Conservation (phyloP, 2,888 invertebrate genomes). For the Melanchra persicariae region DNA sequence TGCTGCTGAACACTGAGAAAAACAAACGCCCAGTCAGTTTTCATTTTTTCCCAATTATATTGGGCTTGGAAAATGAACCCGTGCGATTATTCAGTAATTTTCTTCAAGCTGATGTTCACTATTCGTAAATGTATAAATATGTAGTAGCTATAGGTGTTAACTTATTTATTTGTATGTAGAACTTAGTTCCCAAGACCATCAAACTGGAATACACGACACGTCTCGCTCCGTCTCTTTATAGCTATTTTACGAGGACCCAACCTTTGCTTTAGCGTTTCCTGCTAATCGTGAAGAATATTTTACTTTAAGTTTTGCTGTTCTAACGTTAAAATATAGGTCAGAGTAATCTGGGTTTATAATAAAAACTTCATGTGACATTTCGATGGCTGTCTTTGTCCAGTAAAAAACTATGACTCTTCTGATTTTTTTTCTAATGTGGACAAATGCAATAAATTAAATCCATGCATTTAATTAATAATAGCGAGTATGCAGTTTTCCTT, state of each 20-base stretch:
- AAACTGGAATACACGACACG: neutral
- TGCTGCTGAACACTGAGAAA: too few species aligned
- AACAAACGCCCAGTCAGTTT: too few species aligned
- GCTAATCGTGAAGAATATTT: slow-evolving; percentile 16
- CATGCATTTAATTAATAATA: too few species aligned
- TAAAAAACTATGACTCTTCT: too few species aligned
- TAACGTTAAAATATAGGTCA: neutral
- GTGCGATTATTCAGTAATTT: too few species aligned
- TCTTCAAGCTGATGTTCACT: too few species aligned
- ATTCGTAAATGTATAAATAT: neutral
- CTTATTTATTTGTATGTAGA: slow-evolving; percentile 23
- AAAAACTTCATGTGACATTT: neutral
- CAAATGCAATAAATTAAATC: too few species aligned
- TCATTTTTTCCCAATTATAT: too few species aligned
- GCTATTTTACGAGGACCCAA: slow-evolving; percentile 36
- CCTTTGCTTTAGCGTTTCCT: slow-evolving; percentile 26
- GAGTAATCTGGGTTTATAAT: neutral
- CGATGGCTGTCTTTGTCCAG: too few species aligned
- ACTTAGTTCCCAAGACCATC: neutral
- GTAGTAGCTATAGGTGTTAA: neutral
- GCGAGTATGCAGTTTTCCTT: too few species aligned
- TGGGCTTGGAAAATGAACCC: too few species aligned
- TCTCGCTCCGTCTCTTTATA: slow-evolving; percentile 28
- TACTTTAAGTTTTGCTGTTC: slow-evolving; percentile 3
- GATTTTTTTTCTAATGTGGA: too few species aligned